Conservation (phyloP, 2,797 vertebrate species). For the Bradypodion pumilum region DNA sequence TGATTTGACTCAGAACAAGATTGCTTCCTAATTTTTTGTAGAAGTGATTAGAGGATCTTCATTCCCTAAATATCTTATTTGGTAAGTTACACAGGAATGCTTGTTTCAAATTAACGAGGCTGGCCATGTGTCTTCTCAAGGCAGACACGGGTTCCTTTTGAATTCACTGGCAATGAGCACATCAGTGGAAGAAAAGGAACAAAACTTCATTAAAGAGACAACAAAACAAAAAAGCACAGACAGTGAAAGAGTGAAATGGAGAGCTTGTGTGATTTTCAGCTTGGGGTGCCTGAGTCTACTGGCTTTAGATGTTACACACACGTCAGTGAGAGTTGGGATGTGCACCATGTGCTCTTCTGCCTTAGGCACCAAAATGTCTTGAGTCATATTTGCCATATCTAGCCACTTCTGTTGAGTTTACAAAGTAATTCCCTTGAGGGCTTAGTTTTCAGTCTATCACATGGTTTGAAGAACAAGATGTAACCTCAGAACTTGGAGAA, state of each 20-base stretch:
- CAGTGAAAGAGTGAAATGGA: too few relatives aligned
- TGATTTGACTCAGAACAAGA: background rate
- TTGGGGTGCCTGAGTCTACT: background rate
- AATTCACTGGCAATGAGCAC: too few relatives aligned
- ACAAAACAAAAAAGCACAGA: too few relatives aligned
- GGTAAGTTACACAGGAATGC: background rate
- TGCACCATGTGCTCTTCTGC: background rate
- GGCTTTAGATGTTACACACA: background rate
- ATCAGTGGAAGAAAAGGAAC: too few relatives aligned
- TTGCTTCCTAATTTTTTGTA: background rate
- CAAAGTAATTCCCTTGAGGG: background rate
- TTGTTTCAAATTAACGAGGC: background rate
- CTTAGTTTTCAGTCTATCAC: background rate
- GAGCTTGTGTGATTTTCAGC: background rate
- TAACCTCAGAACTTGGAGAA: background rate
- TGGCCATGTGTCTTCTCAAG: background rate
- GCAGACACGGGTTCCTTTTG: too few relatives aligned
- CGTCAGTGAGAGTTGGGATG: background rate
- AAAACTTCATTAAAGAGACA: too few relatives aligned
- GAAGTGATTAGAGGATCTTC: background rate
- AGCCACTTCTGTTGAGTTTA: background rate
- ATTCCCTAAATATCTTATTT: background rate
- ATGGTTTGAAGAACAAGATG: background rate
- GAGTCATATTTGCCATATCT: background rate
- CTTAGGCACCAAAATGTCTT: background rate